Percentiles rank a stretch among this genome's conserved stretches.
phyloP scores from a whole-genome alignment of 2,888 invertebrate species.

The Nomada lathburiana region DNA sequence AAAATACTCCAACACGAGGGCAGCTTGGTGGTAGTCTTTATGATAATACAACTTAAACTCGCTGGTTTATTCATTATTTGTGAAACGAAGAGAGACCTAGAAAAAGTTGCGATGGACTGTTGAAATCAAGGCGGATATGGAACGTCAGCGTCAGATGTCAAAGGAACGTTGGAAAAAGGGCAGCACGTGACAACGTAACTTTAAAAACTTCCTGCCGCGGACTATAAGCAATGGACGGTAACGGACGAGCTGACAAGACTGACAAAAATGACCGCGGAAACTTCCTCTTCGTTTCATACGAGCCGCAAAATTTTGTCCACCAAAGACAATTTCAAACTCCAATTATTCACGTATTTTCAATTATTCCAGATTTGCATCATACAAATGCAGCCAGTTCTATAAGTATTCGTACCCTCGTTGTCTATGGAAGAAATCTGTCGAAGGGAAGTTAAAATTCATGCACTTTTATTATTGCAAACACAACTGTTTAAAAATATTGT shows the following conservation, averaged over 20 bases:
- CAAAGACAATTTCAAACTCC: background rate
- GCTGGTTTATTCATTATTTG: too few relatives aligned
- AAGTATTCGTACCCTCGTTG: too few relatives aligned
- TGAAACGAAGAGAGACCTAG: too few relatives aligned
- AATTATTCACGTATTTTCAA: too few relatives aligned
- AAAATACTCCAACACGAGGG: background rate
- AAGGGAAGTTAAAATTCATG: too few relatives aligned
- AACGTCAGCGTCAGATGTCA: conserved; percentile 34
- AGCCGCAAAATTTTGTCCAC: background rate
- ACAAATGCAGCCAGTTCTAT: too few relatives aligned
- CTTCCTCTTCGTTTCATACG: background rate
- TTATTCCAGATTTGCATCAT: too few relatives aligned
- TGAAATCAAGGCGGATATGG: conserved; percentile 19
- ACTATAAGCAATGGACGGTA: conserved; percentile 35
- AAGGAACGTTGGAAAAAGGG: conserved; percentile 34
- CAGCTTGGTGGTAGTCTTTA: background rate
- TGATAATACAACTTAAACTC: background rate
- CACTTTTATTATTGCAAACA: too few relatives aligned
- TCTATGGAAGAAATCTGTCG: too few relatives aligned
- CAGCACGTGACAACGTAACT: conserved; percentile 15
- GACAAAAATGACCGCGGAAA: conserved; percentile 36
- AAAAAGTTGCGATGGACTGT: background rate
- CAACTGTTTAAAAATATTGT: too few relatives aligned
- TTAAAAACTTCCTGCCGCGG: conserved; percentile 51
- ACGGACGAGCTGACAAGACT: conserved; percentile 53